Evolutionary conservation across 2,888 invertebrate genomes (phyloP).

Genomic region (Pharmacophagus antenor): DNA sequence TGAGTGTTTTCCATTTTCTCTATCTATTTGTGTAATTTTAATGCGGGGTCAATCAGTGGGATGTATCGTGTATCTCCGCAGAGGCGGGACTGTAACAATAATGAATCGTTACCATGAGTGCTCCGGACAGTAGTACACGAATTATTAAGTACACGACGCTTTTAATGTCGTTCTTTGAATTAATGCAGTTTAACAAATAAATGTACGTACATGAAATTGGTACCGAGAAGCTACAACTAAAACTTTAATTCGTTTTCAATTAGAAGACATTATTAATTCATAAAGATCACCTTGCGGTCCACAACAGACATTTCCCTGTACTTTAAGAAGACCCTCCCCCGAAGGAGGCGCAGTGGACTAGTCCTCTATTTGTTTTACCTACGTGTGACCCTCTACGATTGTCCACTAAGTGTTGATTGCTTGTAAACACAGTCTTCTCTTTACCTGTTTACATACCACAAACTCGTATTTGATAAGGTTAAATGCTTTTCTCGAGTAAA

Average conservation of each 20-base stretch:
- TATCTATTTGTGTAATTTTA: slow-evolving; percentile 78
- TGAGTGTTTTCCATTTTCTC: slow-evolving; percentile 63
- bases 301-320: slow-evolving; percentile 63
- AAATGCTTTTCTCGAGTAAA: slow-evolving; percentile 7
- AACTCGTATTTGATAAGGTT: slow-evolving; percentile 38
- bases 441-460: slow-evolving; percentile 51
- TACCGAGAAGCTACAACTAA: slow-evolving; percentile 56
- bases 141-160: slow-evolving; percentile 76
- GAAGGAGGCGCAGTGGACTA: slow-evolving; percentile 57
- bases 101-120: slow-evolving; percentile 75
- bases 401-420: slow-evolving; percentile 78
- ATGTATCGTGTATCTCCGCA: slow-evolving; percentile 78
- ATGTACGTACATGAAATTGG: slow-evolving; percentile 30
- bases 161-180: neutral
- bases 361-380: slow-evolving; percentile 75
- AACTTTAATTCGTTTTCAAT: slow-evolving; percentile 71
- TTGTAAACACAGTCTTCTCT: slow-evolving; percentile 71
- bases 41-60: slow-evolving; percentile 80
- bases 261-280: slow-evolving; percentile 74
- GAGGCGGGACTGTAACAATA: slow-evolving; percentile 73
- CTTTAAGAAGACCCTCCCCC: slow-evolving; percentile 71
- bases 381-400: slow-evolving; percentile 71
- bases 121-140: slow-evolving; percentile 78
- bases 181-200: neutral
- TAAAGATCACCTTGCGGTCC: slow-evolving; percentile 68